Base-by-base conservation (phyloP, 1,140 invertebrate genomes). In the Bombus waltoni region DNA sequence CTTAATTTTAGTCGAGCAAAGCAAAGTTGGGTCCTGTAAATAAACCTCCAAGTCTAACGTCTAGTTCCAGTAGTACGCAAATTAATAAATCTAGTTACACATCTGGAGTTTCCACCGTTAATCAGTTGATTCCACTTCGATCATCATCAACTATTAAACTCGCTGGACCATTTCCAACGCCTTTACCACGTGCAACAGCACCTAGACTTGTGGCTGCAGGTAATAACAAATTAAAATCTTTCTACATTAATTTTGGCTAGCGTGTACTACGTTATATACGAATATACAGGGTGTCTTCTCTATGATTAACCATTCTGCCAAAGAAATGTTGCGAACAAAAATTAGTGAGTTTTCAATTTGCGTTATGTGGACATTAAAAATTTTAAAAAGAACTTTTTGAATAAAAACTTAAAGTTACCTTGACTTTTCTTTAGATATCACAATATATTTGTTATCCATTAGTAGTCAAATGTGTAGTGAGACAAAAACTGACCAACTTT, bases 141-240 rank as follows among this genome's bases (percentile, higher is more conserved):
- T 93, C 94, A 35, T 92, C 93, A 3, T 92, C 93, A 3, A 89
- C 92, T 22, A 90, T 94, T 2, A 95, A 95, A 90, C 87, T 94
- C 35, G 83, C 92, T 35, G 92, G 93, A 71, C 89, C 92, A 84
- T 95, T 95, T 87, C 75, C 95, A 11, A 84, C 95, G 66, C 91
- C 95, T 81, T 80, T 94, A 57, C 93, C 95, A 40, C 93, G 96
- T 35, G 94, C 94, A n/a, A 95, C 95, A 32, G 95, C 96, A n/a
- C 96, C 96, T 22, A 93, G 96, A 83, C 91, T 96, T 74, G 87
- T 96, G 83, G 94, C 96, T 83, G 94, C 96, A 92, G 94, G 95
- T 95, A 90, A 95, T 83, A 81, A 47, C 28, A 90, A 25, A 35
- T n/a, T 15, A 1, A 53, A 4, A 42, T 72, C 6, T n/a, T 28